phyloP scores from a whole-genome alignment of 2,113 vertebrate species.

The Sapajus apella region DNA sequence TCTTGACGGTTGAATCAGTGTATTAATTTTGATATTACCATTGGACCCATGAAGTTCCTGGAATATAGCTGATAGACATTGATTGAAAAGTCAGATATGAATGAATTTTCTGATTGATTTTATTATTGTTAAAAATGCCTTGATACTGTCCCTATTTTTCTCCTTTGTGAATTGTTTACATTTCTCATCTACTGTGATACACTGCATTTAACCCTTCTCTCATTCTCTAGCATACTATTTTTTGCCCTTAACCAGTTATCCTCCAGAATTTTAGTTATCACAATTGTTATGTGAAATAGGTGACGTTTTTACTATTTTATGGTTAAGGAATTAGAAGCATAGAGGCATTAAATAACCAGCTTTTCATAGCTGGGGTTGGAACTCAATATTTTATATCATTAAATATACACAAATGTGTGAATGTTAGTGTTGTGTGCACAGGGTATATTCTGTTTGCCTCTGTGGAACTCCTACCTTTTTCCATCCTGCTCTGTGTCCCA shows the following conservation, averaged over 20 bases:
- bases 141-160: background rate
- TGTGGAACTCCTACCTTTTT: background rate
- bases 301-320: slow-evolving; percentile 23
- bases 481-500: background rate
- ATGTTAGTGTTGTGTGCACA: background rate
- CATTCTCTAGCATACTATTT: background rate
- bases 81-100: slow-evolving; percentile 8
- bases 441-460: background rate
- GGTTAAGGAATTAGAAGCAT: slow-evolving; percentile 6
- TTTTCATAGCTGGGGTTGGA: slow-evolving; percentile 23
- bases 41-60: background rate
- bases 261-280: background rate
- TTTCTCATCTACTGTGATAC: background rate
- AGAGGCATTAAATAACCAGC: slow-evolving; percentile 38
- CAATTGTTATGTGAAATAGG: background rate
- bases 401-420: slow-evolving; percentile 13
- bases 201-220: background rate
- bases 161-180: background rate
- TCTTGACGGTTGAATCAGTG: background rate
- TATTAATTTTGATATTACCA: background rate
- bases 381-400: slow-evolving; percentile 11
- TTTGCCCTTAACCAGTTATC: background rate
- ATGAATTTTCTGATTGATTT: background rate
- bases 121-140: slow-evolving; percentile 23
- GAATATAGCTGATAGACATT: background rate